These are phyloP conservation scores for Intellagama lesueurii DNA, from an alignment of 2,797 vertebrate species.

Conservation along the genomic window DNA sequence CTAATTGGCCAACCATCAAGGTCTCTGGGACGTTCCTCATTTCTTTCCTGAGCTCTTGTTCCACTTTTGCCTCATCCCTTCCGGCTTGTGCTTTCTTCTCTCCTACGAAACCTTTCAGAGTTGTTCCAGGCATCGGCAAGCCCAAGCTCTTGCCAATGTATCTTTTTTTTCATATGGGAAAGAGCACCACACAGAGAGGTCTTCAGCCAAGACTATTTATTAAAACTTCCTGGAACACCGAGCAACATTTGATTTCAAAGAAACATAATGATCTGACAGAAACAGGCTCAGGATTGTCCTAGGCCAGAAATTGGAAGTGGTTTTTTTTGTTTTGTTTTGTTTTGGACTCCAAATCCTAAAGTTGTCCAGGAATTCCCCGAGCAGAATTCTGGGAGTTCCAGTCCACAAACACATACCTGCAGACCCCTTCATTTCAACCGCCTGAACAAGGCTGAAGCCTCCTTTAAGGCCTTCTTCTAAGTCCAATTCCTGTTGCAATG, in stretches of 20 bases:
- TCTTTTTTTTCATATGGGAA: not conserved
- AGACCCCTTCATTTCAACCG: too few species aligned
- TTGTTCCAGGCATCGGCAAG: not conserved
- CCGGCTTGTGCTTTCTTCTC: not conserved
- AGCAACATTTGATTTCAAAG: not conserved
- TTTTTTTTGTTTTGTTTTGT: too few species aligned
- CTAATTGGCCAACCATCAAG: slow-evolving; percentile 9
- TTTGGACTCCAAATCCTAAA: too few species aligned
- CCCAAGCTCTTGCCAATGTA: slow-evolving; percentile 10
- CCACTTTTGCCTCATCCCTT: not conserved
- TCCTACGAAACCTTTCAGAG: not conserved
- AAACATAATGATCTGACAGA: not conserved
- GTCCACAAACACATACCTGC: too few species aligned
- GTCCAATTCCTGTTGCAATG: too few species aligned
- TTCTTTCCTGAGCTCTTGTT: not conserved
- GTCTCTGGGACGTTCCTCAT: not conserved
- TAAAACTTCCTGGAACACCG: not conserved
- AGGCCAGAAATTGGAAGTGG: too few species aligned
- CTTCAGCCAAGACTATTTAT: not conserved
- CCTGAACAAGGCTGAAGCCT: too few species aligned
- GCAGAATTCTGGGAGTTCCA: too few species aligned
- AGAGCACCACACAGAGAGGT: too few species aligned
- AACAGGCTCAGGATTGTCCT: not conserved
- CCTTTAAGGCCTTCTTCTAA: too few species aligned
- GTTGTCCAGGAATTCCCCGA: too few species aligned